Evolutionary conservation across 2,797 vertebrate genomes (phyloP), one percentile per base, ranked within the genome.

Genomic region (Aplochiton taeniatus): DNA sequence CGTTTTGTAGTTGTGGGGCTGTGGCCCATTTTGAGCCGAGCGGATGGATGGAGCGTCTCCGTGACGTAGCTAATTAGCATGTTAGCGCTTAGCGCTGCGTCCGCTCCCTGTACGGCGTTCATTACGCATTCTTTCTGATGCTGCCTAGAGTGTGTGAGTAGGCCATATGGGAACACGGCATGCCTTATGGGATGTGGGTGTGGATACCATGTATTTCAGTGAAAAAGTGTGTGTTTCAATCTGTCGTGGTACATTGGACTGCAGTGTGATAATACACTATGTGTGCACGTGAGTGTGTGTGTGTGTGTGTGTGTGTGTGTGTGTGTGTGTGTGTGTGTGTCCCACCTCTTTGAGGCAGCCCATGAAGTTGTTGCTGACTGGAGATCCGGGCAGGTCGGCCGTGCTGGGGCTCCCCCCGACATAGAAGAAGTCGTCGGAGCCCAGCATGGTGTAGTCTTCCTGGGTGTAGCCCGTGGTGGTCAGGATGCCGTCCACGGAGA

Each of bases 351-450:
- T 99, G 73, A 99, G 94, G 91, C 97, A 99, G 88, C 97, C 97
- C 97, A 99, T 99, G 90, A 99, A 99, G 93, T 99, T 99, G 94
- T 99, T 99, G 95, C 97, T 99, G 93, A 98, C 96, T 73, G 97
- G 97, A 69, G 97, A 99, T 82, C 97, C 97, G 0, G 97, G 97
- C 16, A 99, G 94, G 92, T 99, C 97, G 61, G 97, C 97, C 20
- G 97, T 99, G 91, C 97, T 99, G 86, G 97, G 97, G 87, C 97
- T 99, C 82, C 97, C 97, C 84, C 97, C 97, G 84, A 99, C 97
- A 90, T 99, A 99, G 95, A 99, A 99, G 96, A 98, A 99, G 94
- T 99, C 97, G 77, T 99, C 97, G 53, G 97, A 98, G 83, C 97
- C 97, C 90, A 99, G 92, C 97, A 99, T 99, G 93, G 97, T 99